phyloP scores from a whole-genome alignment of 92 coral and sea anemone species.

The Diadumene lineata region DNA sequence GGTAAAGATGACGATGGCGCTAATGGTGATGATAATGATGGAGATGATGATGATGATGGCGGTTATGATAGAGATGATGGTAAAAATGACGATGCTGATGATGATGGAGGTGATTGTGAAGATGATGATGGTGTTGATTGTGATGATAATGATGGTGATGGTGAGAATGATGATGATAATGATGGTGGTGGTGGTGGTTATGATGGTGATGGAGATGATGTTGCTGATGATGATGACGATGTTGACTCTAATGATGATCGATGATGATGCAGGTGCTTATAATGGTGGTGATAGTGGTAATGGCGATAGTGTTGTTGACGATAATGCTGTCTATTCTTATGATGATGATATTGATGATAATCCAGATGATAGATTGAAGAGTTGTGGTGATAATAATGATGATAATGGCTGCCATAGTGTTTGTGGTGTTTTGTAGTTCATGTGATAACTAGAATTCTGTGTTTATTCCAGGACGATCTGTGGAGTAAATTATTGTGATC shows the following conservation, averaged over 20 bases:
- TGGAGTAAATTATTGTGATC: conserved; percentile 54
- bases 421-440: not conserved
- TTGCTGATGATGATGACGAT: not conserved
- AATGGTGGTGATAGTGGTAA: not conserved
- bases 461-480: conserved; percentile 53
- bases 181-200: not conserved
- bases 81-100: not conserved
- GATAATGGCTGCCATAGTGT: not conserved
- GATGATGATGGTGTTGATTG: no score
- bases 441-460: not conserved
- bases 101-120: no score
- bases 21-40: not conserved
- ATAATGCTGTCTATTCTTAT: not conserved
- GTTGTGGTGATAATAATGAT: not conserved
- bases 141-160: not conserved
- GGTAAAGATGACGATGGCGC: no score
- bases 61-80: not conserved
- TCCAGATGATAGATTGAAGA: not conserved
- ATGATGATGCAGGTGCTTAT: not conserved
- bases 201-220: no score
- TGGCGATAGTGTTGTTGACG: not conserved
- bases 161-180: not conserved
- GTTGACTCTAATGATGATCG: not conserved
- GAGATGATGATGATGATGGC: not conserved
- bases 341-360: not conserved